Conservation (phyloP, 2,888 invertebrate species). For the Amphiduros pacificus region DNA sequence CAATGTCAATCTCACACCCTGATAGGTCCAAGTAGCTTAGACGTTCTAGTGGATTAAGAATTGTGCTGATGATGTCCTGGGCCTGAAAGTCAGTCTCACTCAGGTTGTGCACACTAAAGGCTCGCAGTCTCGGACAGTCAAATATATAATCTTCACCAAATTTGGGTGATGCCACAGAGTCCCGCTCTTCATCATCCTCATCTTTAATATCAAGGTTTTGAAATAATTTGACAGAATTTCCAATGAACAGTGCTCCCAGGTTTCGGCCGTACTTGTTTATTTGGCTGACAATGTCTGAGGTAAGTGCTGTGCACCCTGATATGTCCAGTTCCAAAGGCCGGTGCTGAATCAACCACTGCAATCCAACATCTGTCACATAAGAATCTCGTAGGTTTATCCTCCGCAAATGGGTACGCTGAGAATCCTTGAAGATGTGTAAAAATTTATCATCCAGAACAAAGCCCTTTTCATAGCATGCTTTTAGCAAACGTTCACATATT, state of each 20-base stretch:
- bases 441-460: conserved; percentile 9
- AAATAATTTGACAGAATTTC: conserved; percentile 22
- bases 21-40: conserved; percentile 75
- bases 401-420: conserved; percentile 7
- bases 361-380: conserved; percentile 72
- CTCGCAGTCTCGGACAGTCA: conserved; percentile 28
- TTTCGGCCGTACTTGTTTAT: conserved; percentile 9
- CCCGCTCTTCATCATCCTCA: neutral
- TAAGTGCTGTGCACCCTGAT: conserved; percentile 66
- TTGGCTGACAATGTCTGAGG: neutral
- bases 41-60: conserved; percentile 67
- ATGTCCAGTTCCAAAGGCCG: conserved; percentile 75
- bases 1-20: conserved; percentile 62
- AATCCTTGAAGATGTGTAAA: conserved; percentile 19
- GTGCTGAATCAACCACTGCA: conserved; percentile 74
- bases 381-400: conserved; percentile 64
- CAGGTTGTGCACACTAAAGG: conserved; percentile 30
- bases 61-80: conserved; percentile 47
- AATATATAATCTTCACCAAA: conserved; percentile 24
- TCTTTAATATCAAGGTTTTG: conserved; percentile 4
- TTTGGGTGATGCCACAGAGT: neutral
- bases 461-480: neutral
- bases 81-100: neutral
- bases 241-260: conserved; percentile 14
- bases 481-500: conserved; percentile 18